Evolutionary conservation across 2,888 invertebrate species (phyloP).

Genomic region (Terebella lapidaria): DNA sequence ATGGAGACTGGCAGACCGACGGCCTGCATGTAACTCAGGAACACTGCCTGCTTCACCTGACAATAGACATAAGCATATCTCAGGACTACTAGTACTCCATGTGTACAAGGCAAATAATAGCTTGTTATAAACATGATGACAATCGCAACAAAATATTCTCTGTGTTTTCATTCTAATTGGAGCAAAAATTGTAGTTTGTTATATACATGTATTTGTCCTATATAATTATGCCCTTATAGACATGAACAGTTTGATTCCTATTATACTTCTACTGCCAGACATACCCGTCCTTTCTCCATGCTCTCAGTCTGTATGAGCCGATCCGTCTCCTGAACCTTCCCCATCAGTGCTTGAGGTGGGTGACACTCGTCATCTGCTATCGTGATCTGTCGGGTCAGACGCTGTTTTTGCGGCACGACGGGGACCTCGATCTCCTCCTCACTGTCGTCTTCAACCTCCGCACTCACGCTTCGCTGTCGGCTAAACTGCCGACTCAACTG

Average conservation of each 20-base stretch:
- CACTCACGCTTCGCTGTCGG: background rate
- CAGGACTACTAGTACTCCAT: background rate
- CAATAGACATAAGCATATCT: background rate
- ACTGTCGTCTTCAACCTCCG: background rate
- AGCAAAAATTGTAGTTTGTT: too few species aligned
- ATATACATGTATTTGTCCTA: too few species aligned
- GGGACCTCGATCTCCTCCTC: background rate
- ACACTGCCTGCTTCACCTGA: conserved; percentile 77
- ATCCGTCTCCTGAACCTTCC: conserved; percentile 25
- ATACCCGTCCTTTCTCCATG: conserved; percentile 44
- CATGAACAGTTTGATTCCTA: too few species aligned
- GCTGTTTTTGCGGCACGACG: background rate
- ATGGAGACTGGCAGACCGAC: conserved; percentile 70
- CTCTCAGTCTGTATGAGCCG: conserved; percentile 44
- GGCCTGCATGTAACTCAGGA: conserved; percentile 82
- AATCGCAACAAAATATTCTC: too few species aligned
- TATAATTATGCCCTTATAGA: too few species aligned
- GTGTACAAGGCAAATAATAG: background rate
- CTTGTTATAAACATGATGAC: too few species aligned
- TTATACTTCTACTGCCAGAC: too few species aligned
- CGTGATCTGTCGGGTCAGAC: conserved; percentile 14
- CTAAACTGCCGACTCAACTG: conserved; percentile 2
- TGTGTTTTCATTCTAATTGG: too few species aligned
- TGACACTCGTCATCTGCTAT: conserved; percentile 20
- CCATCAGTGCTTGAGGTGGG: conserved; percentile 12